A percentile compares a stretch with the other conserved stretches of the same genome.
Conservation (phyloP, 2,113 vertebrate genomes). For the Neodontobutis hainanensis region DNA sequence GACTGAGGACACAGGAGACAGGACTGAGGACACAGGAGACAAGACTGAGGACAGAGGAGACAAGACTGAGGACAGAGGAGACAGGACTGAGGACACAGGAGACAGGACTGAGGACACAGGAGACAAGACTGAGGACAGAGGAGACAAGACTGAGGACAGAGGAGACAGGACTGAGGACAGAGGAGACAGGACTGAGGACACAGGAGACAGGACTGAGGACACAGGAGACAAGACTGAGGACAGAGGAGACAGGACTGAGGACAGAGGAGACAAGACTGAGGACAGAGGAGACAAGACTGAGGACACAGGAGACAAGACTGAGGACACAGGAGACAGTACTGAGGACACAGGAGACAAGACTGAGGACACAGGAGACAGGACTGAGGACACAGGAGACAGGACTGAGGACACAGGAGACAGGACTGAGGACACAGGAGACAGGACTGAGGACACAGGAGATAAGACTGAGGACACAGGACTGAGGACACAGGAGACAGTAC, state of each 20-base stretch:
- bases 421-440: constrained; percentile 91
- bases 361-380: too few species aligned
- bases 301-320: background rate
- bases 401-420: too few species aligned
- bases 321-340: too few species aligned
- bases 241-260: too few species aligned
- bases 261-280: background rate
- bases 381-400: constrained; percentile 33
- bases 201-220: too few species aligned
- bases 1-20: constrained; percentile 37
- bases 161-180: constrained; percentile 91
- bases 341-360: too few species aligned
- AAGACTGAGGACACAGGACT: too few species aligned
- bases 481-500: constrained; percentile 41
- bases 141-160: too few species aligned
- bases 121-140: too few species aligned
- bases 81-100: too few species aligned
- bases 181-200: too few species aligned
- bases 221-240: constrained; percentile 80
- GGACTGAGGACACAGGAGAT: constrained; percentile 41
- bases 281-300: constrained; percentile 38
- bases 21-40: too few species aligned
- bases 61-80: constrained; percentile 43
- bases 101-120: constrained; percentile 38
- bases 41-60: constrained; percentile 89